Evolutionary conservation across 2,797 vertebrate genomes (phyloP), one percentile per base, ranked within the genome.

Genomic region (Sebastes diaconus): DNA sequence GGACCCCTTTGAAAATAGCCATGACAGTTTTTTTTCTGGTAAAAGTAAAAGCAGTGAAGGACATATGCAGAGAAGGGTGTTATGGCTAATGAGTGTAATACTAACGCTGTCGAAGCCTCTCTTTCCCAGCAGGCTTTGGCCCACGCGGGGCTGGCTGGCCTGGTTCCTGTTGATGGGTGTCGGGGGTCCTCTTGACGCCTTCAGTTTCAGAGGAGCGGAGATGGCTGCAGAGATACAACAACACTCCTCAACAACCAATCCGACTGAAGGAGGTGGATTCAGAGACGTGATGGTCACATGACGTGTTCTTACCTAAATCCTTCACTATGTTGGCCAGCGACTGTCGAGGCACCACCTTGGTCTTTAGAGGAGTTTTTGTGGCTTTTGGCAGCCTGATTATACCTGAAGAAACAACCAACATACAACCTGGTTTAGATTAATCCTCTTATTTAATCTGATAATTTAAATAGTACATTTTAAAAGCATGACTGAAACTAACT

Each of bases 161-260:
- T 98, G 98, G 93, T 98, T 99, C 79, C 97, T 95, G 91, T 99
- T 99, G 94, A 99, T 99, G 8, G 98, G 98, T 1, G 97, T 98
- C 2, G 97, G 97, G 65, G 97, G 96, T 74, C 97, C 97, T 61
- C 97, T 94, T 22, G 97, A 97, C 3, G 97, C 97, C 95, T 97
- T 98, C 84, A 97, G 96, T 92, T 97, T 98, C 83, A 98, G 92
- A 75, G 97, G 97, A 74, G 97, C 97, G 65, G 98, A 96, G 36
- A 97, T 94, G 79, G 97, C 97, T 98, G 81, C 29, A 29, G 50
- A 74, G 24, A 84, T 25, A 80, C n/a, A 32, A 52, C 22, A 29
- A 61, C 68, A 58, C 30, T 29, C 22, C 3, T 79, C 9, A 75
- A 16, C n/a, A 64, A 39, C 25, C 29, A 14, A 50, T 84, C 32